Conservation (phyloP, 2,113 vertebrate genomes). For the Cromileptes altivelis region DNA sequence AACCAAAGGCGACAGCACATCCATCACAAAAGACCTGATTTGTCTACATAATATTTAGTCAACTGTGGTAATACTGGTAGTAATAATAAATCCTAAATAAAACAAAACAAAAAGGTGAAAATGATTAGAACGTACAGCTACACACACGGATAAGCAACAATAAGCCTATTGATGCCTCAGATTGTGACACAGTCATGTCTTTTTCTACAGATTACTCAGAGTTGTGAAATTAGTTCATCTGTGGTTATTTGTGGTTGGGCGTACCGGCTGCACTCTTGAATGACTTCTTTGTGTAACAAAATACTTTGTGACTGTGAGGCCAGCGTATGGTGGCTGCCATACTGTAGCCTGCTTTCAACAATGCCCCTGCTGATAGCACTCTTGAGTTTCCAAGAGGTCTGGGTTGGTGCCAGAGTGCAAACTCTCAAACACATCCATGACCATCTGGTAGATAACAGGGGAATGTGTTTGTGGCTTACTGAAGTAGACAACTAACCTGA, state of each 20-base stretch:
- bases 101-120: constrained; percentile 22
- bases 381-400: constrained; percentile 43
- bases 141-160: constrained; percentile 23
- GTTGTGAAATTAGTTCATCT: constrained; percentile 31
- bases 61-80: constrained; percentile 3
- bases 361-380: constrained; percentile 49
- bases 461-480: constrained; percentile 7
- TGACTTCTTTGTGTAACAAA: constrained; percentile 60
- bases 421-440: constrained; percentile 46
- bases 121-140: constrained; percentile 2
- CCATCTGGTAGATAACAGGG: constrained; percentile 18
- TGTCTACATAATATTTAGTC: not conserved
- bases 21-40: constrained; percentile 16
- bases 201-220: constrained; percentile 37
- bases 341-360: constrained; percentile 54
- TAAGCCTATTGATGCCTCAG: constrained; percentile 45
- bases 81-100: constrained; percentile 4
- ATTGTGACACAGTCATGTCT: constrained; percentile 32
- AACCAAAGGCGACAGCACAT: constrained; percentile 26
- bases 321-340: constrained; percentile 51
- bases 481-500: constrained; percentile 24
- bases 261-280: constrained; percentile 39
- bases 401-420: constrained; percentile 58
- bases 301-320: constrained; percentile 56
- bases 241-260: constrained; percentile 24